Percentiles rank a stretch among this genome's conserved stretches.
These are phyloP conservation scores for Fundulus diaphanus DNA, from an alignment of 2,797 vertebrate species.

Conservation along the genomic window DNA sequence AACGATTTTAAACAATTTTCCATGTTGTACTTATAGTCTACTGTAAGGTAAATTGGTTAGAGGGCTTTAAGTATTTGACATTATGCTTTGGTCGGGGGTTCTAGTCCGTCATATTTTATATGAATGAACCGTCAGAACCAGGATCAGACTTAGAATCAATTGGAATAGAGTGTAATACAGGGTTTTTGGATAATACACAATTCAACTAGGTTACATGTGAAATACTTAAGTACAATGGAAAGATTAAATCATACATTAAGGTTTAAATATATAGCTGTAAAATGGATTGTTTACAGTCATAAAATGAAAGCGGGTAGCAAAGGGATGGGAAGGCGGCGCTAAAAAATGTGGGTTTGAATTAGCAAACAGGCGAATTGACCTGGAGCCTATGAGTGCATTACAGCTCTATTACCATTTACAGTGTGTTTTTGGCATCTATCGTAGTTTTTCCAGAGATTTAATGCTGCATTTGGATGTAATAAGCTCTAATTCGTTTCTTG, in stretches of 20 bases:
- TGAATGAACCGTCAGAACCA: not conserved
- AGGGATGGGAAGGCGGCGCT: not conserved
- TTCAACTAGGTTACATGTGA: not conserved
- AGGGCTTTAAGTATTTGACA: not conserved
- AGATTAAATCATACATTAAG: not conserved
- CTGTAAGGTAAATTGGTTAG: not conserved
- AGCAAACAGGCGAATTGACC: not conserved
- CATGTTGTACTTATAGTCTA: not conserved
- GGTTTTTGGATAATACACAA: not conserved
- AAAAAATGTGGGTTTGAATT: not conserved
- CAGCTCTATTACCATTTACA: constrained; percentile 79
- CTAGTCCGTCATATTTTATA: not conserved
- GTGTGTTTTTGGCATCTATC: constrained; percentile 58
- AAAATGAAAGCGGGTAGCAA: not conserved
- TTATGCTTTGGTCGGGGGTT: not conserved
- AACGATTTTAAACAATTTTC: not conserved
- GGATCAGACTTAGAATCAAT: not conserved
- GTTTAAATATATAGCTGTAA: not conserved
- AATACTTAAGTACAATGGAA: too few species aligned
- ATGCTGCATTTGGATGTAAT: constrained; percentile 82
- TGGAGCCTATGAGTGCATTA: constrained; percentile 46
- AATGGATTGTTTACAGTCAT: not conserved
- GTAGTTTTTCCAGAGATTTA: constrained; percentile 81
- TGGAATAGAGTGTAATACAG: not conserved
- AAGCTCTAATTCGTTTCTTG: constrained; percentile 79